Evolutionary conservation across 2,113 vertebrate genomes (phyloP).

Genomic region (Phainopepla nitens): DNA sequence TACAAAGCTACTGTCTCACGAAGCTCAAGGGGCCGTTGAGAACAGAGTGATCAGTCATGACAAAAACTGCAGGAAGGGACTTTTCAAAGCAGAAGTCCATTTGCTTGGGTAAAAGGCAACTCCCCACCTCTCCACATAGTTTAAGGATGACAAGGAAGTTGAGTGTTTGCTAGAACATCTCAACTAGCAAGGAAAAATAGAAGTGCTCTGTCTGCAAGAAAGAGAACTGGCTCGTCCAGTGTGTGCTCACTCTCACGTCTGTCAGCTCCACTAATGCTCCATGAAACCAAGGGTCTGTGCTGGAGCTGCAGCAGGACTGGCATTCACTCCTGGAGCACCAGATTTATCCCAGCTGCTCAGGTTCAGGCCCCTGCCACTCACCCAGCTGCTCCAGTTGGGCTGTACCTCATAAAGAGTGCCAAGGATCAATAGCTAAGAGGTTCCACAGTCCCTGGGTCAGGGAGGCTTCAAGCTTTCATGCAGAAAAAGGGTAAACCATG

Average conservation of each 20-base stretch:
- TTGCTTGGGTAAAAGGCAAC: not conserved
- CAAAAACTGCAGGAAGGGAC: not conserved
- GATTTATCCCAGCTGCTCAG: slow-evolving; percentile 21
- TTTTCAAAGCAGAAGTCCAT: slow-evolving; percentile 3
- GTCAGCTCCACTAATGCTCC: not conserved
- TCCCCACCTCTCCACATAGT: not conserved
- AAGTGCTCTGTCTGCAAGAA: not conserved
- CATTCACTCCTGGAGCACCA: not conserved
- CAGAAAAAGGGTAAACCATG: not conserved
- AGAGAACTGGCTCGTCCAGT: not conserved
- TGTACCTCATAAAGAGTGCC: not conserved
- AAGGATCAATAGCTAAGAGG: not conserved
- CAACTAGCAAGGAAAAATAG: not conserved
- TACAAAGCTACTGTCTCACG: not conserved
- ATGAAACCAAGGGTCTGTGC: not conserved
- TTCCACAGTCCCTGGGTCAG: not conserved
- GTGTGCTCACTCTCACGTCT: not conserved
- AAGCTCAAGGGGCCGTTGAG: not conserved
- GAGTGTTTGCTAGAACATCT: not conserved
- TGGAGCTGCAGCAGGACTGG: not conserved
- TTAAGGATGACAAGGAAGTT: not conserved
- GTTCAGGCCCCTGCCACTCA: not conserved
- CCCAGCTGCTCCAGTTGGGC: not conserved
- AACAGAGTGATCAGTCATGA: not conserved
- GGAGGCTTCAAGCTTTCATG: not conserved